These are phyloP conservation scores for fruit fly (Drosophila melanogaster) DNA, from an alignment of 1,140 invertebrate species.

Conservation along the genomic window Release_6_plus_ISO1_MT NT_033777.3:24444501-24445000, in stretches of 20 bases:
- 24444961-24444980: slow-evolving; percentile 78
- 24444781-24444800: not conserved
- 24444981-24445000: slow-evolving; percentile 53
- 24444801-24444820: too few species aligned
- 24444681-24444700: slow-evolving; percentile 73
- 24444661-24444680: slow-evolving; percentile 78
- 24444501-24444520: slow-evolving; percentile 71
- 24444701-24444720: slow-evolving; percentile 68
- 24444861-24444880: too few species aligned
- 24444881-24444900: not conserved
- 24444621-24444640: not conserved
- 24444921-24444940: slow-evolving; percentile 26
- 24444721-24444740: slow-evolving; percentile 35
- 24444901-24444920: slow-evolving; percentile 7
- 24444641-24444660: not conserved
- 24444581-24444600: not conserved
- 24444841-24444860: not conserved
- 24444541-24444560: slow-evolving; percentile 79
- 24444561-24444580: slow-evolving; percentile 81
- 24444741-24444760: not conserved
- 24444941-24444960: slow-evolving; percentile 79
- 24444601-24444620: not conserved
- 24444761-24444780: not conserved
- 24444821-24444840: too few species aligned
- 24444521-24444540: slow-evolving; percentile 78